A percentile compares a stretch with the other conserved stretches of the same genome.
Conservation (phyloP, 2,888 invertebrate genomes). For the Bedellia somnulentella region DNA sequence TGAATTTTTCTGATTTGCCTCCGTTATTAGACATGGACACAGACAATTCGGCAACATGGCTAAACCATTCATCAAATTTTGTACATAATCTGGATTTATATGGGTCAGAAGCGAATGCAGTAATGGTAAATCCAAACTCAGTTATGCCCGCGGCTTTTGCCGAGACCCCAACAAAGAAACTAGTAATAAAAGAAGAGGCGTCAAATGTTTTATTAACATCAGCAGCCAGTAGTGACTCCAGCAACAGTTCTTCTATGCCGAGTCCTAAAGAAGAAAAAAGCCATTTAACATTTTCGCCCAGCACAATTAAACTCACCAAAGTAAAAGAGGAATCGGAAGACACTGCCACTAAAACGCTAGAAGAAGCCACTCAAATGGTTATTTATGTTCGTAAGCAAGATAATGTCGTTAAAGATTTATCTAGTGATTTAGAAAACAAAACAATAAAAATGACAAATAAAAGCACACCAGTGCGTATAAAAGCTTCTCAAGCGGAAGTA, state of each 20-base stretch:
- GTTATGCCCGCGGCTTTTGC: slow-evolving; percentile 79
- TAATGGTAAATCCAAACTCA: slow-evolving; percentile 89
- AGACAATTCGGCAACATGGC: slow-evolving; percentile 61
- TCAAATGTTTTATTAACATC: slow-evolving; percentile 50
- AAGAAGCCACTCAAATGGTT: slow-evolving; percentile 54
- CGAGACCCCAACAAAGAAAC: slow-evolving; percentile 45
- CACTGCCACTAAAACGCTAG: slow-evolving; percentile 25
- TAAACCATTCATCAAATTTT: slow-evolving; percentile 64
- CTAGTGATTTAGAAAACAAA: slow-evolving; percentile 54
- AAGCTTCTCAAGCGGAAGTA: slow-evolving; percentile 37
- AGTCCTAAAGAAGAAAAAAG: slow-evolving; percentile 70
- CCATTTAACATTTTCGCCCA: slow-evolving; percentile 72
- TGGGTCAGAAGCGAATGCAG: slow-evolving; percentile 71
- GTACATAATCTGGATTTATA: slow-evolving; percentile 70
- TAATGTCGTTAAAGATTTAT: slow-evolving; percentile 67
- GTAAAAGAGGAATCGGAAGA: slow-evolving; percentile 31
- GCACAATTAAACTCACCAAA: slow-evolving; percentile 66
- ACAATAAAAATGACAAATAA: slow-evolving; percentile 27
- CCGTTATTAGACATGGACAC: slow-evolving; percentile 69
- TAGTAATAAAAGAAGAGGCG: slow-evolving; percentile 50
- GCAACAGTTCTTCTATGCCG: slow-evolving; percentile 43
- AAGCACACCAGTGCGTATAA: slow-evolving; percentile 38
- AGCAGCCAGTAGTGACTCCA: slow-evolving; percentile 27
- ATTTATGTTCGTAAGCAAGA: slow-evolving; percentile 49
- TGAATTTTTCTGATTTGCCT: slow-evolving; percentile 65